phyloP scores from a whole-genome alignment of 2,113 vertebrate species.

The Ceuthmochares aereus region DNA sequence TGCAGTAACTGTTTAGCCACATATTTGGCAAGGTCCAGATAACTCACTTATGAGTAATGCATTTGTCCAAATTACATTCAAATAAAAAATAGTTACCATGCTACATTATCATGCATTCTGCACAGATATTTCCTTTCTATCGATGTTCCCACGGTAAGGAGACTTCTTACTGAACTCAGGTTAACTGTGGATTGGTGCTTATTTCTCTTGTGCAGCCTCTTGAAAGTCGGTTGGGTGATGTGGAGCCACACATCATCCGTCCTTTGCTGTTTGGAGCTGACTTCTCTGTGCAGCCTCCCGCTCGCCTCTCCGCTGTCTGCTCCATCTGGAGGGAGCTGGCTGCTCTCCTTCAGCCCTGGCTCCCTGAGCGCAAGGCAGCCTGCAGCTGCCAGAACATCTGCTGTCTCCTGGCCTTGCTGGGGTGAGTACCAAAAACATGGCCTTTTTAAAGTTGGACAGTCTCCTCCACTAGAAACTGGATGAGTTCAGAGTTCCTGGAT shows the following conservation, averaged over 20 bases:
- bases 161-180: neutral
- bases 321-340: constrained; percentile 62
- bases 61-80: constrained; percentile 38
- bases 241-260: constrained; percentile 31
- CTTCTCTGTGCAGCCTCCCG: constrained; percentile 33
- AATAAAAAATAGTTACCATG: constrained; percentile 24
- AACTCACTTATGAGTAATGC: constrained; percentile 54
- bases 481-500: constrained; percentile 18
- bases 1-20: constrained; percentile 53
- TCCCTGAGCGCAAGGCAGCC: neutral
- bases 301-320: neutral
- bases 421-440: constrained; percentile 15
- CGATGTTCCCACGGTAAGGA: neutral
- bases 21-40: constrained; percentile 54
- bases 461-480: neutral
- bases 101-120: neutral
- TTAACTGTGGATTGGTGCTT: neutral
- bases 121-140: constrained; percentile 26
- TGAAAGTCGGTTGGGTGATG: neutral
- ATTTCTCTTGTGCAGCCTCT: neutral
- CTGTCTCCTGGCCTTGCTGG: constrained; percentile 41
- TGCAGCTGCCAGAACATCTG: constrained; percentile 75
- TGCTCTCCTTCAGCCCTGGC: constrained; percentile 34
- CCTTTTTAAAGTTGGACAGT: constrained; percentile 43
- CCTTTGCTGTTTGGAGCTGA: neutral